These are phyloP conservation scores for Synanthedon vespiformis DNA, from an alignment of 2,888 invertebrate species.

Conservation along the genomic window DNA sequence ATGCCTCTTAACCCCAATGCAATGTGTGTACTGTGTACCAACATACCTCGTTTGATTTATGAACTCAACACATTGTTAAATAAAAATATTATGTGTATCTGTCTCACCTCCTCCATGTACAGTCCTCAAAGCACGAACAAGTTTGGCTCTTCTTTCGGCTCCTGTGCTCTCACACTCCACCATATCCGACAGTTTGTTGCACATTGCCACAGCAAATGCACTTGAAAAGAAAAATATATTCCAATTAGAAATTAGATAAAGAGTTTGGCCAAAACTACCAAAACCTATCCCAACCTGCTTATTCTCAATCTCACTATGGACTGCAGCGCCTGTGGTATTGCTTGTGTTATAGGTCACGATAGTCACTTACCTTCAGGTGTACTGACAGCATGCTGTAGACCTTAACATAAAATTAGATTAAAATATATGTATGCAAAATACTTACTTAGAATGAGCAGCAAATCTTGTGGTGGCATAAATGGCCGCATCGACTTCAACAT, in stretches of 20 bases:
- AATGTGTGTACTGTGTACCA: too few relatives aligned
- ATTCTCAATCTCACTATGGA: too few relatives aligned
- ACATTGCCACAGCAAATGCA: conserved; percentile 95
- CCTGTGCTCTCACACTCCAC: conserved; percentile 93
- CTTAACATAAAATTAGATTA: too few relatives aligned
- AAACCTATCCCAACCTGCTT: too few relatives aligned
- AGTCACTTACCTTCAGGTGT: too few relatives aligned
- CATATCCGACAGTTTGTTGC: conserved; percentile 95
- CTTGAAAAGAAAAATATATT: conserved; percentile 45
- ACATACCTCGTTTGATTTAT: too few relatives aligned
- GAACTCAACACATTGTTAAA: too few relatives aligned
- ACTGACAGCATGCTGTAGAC: too few relatives aligned
- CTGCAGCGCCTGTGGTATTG: too few relatives aligned
- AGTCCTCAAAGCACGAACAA: conserved; percentile 91
- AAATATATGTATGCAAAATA: conserved; percentile 1
- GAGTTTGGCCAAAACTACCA: not conserved
- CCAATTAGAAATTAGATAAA: not conserved
- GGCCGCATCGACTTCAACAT: conserved; percentile 95
- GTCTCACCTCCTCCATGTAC: conserved; percentile 84
- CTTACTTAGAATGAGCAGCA: conserved; percentile 91
- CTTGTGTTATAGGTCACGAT: too few relatives aligned
- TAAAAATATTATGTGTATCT: too few relatives aligned
- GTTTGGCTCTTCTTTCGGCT: conserved; percentile 88
- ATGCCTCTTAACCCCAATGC: too few relatives aligned
- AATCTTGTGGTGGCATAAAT: conserved; percentile 95